Evolutionary conservation across 2,888 invertebrate genomes (phyloP).

Genomic region (Epinotia bilunana): DNA sequence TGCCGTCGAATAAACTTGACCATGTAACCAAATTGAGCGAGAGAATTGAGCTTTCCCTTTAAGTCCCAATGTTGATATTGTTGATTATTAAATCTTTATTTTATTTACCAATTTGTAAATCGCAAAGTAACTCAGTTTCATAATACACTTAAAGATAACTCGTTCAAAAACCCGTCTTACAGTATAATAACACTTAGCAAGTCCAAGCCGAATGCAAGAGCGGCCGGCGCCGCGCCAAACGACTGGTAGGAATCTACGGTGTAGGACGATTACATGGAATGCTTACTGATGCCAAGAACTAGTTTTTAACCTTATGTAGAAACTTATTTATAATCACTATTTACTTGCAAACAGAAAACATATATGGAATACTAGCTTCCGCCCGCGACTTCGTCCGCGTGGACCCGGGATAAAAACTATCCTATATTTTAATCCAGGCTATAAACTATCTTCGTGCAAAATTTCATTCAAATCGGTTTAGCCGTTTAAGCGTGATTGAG

Average conservation of each 20-base stretch:
- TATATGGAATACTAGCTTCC: too few species aligned
- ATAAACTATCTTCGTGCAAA: too few species aligned
- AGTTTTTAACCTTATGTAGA: background rate
- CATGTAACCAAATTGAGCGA: too few species aligned
- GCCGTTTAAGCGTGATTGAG: too few species aligned
- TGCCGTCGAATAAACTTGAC: too few species aligned
- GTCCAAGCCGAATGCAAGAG: slow-evolving; percentile 10
- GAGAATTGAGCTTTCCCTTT: background rate
- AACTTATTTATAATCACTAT: background rate
- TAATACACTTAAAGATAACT: background rate
- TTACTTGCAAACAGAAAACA: background rate
- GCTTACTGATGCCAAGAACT: slow-evolving; percentile 1
- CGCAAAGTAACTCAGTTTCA: background rate
- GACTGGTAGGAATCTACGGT: slow-evolving; percentile 15
- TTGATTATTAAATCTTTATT: too few species aligned
- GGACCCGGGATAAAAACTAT: too few species aligned
- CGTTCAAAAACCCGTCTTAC: background rate
- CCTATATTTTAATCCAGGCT: too few species aligned
- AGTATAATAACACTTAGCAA: slow-evolving; percentile 31
- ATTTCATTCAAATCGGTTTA: too few species aligned
- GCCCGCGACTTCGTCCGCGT: too few species aligned
- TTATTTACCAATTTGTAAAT: too few species aligned
- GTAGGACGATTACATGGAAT: slow-evolving; percentile 3
- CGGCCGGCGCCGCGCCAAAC: slow-evolving; percentile 27
- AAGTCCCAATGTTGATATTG: background rate